phyloP scores from a whole-genome alignment of 1,140 invertebrate species.

The Streblospio benedicti region DNA sequence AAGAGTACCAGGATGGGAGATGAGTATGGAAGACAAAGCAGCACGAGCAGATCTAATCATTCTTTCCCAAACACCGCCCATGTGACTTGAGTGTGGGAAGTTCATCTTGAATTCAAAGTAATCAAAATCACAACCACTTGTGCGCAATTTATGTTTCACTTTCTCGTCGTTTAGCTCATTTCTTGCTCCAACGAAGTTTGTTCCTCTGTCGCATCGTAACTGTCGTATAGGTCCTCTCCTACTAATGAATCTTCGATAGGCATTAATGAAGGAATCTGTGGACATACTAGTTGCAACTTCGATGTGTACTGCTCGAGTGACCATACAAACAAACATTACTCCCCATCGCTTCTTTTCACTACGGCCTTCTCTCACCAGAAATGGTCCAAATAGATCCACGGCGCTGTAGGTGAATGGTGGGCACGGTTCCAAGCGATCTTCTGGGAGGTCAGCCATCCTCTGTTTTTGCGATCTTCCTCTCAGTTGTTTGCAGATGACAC shows the following conservation, averaged over 20 bases:
- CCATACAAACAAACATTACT: slow-evolving; percentile 17
- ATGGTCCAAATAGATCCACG: slow-evolving; percentile 25
- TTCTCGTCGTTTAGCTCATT: neutral
- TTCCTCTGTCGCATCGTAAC: neutral
- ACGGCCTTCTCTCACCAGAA: slow-evolving; percentile 14
- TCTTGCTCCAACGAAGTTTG: neutral
- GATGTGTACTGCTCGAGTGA: slow-evolving; percentile 18
- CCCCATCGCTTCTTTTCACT: slow-evolving; percentile 16
- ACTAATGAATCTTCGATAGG: neutral
- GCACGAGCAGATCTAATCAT: too few species aligned
- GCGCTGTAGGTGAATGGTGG: slow-evolving; percentile 22
- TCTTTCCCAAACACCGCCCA: too few species aligned
- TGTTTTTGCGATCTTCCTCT: too few species aligned
- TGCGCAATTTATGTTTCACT: too few species aligned
- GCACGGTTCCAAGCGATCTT: neutral
- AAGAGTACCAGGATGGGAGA: too few species aligned
- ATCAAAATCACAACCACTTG: too few species aligned
- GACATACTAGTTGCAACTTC: slow-evolving; percentile 5
- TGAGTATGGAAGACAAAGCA: too few species aligned
- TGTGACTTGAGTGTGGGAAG: too few species aligned
- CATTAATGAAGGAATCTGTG: neutral
- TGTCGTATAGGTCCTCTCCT: neutral
- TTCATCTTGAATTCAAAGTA: too few species aligned
- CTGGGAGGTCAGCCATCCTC: too few species aligned
- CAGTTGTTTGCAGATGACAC: too few species aligned